phyloP scores from a whole-genome alignment of 2,888 invertebrate genomes.

The Callinectes sapidus region DNA sequence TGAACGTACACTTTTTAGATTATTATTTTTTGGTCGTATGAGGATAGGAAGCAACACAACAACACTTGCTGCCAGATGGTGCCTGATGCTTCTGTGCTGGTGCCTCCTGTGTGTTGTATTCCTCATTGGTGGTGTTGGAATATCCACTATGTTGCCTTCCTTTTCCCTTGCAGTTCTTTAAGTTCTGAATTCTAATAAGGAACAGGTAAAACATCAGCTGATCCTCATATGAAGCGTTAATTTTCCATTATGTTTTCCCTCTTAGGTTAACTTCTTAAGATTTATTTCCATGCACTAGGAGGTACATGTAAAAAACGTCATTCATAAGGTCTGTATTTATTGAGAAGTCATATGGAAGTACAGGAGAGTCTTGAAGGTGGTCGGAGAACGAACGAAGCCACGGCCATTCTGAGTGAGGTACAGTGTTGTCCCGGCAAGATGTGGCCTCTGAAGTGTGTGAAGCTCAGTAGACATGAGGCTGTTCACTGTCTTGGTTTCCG shows the following conservation, averaged over 20 bases:
- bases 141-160: neutral
- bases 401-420: neutral
- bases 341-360: neutral
- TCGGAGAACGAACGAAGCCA: neutral
- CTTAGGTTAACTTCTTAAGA: neutral
- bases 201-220: no score
- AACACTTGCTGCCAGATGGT: neutral
- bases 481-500: neutral
- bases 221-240: no score
- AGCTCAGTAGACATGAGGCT: neutral
- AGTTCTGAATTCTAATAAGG: neutral
- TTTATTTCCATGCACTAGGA: neutral
- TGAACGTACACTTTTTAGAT: neutral
- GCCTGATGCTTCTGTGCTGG: neutral
- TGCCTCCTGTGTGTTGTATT: neutral
- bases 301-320: neutral
- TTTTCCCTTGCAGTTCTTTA: neutral
- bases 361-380: neutral
- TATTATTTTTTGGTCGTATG: neutral
- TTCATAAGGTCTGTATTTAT: neutral
- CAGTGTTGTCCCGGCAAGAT: neutral
- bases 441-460: neutral
- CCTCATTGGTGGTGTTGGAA: neutral
- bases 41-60: neutral
- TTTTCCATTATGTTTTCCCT: no score